Base-by-base conservation (phyloP, 1,140 invertebrate genomes). In the Polyergus mexicanus region DNA sequence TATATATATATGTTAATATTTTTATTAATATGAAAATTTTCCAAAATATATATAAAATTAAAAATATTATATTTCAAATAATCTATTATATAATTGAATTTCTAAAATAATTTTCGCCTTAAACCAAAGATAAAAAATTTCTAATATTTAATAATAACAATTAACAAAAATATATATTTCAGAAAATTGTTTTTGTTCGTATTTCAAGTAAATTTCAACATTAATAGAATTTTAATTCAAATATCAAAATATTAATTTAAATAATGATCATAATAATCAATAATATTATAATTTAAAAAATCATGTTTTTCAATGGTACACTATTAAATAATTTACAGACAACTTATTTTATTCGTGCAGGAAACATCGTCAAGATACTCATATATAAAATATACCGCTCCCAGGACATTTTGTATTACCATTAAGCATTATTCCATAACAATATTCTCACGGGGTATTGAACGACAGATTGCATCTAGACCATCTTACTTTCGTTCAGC, bases 381-480 rank as follows among this genome's bases (percentile, higher is more conserved):
- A 11, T 44, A 11, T 44, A 56, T 51, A 51, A 51, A 51, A 56
- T n/a, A 19, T 41, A 16, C 32, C 44, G 32, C n/a, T 80, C n/a
- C 62, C 51, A 6, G 65, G 13, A 69, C 16, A 58, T 80, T 35
- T 80, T 56, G 32, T 25, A 38, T 68, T 38, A 68, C 28, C 22
- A 28, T 10, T 41, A 56, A 35, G 22, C 22, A 71, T 81, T 81
- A 58, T 81, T 71, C 8, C 51, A 58, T 44, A 81, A 80, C 76
- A 66, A 80, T 80, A 35, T 22, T 72, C 78, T 74, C 38, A 56
- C 6, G 35, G 22, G 16, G 8, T 10, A 19, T 25, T 28, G 25
- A 47, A 60, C 54, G 25, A 83, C 68, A 74, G 78, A 83, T 83
- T 74, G 60, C 28, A 83, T 83, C 78, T 81, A 72, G 38, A 60